Base-by-base conservation (phyloP, 1,140 invertebrate genomes). In the Melitaea cinxia region DNA sequence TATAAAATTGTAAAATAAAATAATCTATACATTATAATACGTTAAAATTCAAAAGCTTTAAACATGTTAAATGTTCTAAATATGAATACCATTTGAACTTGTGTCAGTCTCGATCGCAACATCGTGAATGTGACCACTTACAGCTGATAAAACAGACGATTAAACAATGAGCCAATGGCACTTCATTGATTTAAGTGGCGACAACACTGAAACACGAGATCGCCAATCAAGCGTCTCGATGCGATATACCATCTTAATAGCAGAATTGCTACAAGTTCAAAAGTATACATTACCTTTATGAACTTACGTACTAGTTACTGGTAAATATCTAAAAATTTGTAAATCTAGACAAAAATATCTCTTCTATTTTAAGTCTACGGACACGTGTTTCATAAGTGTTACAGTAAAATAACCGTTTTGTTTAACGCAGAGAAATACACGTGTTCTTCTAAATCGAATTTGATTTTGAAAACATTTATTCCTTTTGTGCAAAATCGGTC, bases 71-170 rank as follows among this genome's bases (percentile, higher is more conserved):
- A n/a, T n/a, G n/a, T n/a, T n/a, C n/a, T n/a, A n/a, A 30, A 52
- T 23, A 30, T n/a, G 26, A 28, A 26, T 7, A 47, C 12, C 21
- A 47, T 58, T 15, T n/a, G 1, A 23, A 12, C 15, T 14, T 58
- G 39, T 49, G 15, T 45, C 39, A 49, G 26, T 42, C 14, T 42
- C 7, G 10, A 15, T 42, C 37, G 37, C 37, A 49, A 49, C 56
- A 47, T 74, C 47, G 35, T 65, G 42, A 47, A 47, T 42, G 73
- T 69, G 67, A 55, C 69, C 71, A 80, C n/a, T 78, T 80, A 85
- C 82, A 86, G 82, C 80, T 87, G 84, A 83, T 87, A 84, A 83
- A 87, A 85, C 80, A 85, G 67, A 78, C 77, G 85, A 86, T 86
- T 85, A 86, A 83, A 85, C 82, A 86, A 87, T 86, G 77, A 80